phyloP scores from a whole-genome alignment of 2,888 invertebrate genomes.

The Heliothis peltigera region DNA sequence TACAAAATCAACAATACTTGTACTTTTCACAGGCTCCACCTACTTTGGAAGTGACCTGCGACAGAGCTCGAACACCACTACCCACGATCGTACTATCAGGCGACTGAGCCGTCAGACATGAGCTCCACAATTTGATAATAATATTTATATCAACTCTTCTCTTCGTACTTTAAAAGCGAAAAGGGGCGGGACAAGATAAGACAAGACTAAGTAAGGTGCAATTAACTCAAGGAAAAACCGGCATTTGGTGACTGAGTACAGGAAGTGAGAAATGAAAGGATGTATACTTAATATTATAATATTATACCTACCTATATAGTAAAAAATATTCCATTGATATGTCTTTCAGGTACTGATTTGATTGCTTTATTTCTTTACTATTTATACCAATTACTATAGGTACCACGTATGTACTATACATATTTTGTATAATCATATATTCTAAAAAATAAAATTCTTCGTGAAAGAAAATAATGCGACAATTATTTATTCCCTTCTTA shows the following conservation, averaged over 20 bases:
- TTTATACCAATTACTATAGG: no score
- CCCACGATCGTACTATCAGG: slow-evolving; percentile 78
- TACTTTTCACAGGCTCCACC: slow-evolving; percentile 25
- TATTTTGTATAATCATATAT: no score
- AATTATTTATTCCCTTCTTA: no score
- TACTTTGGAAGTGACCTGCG: slow-evolving; percentile 52
- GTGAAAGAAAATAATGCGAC: no score
- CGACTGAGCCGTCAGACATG: slow-evolving; percentile 58
- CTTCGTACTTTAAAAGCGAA: not conserved
- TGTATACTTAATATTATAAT: slow-evolving; percentile 13
- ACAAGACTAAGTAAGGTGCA: slow-evolving; percentile 38
- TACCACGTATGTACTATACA: no score
- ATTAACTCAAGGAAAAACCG: not conserved
- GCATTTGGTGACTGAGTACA: not conserved
- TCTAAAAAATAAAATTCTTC: no score
- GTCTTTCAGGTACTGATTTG: no score
- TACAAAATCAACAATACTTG: no score
- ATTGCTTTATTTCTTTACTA: no score
- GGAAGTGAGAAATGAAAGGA: not conserved
- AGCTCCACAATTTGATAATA: not conserved
- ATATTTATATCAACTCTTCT: not conserved
- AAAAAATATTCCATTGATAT: slow-evolving; percentile 13
- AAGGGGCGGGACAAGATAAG: slow-evolving; percentile 8
- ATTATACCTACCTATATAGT: not conserved
- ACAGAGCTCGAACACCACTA: slow-evolving; percentile 66